Percentiles rank a stretch among this genome's conserved stretches.
phyloP scores from a whole-genome alignment of 2,797 vertebrate genomes.

The Cyprinodon diabolis region DNA sequence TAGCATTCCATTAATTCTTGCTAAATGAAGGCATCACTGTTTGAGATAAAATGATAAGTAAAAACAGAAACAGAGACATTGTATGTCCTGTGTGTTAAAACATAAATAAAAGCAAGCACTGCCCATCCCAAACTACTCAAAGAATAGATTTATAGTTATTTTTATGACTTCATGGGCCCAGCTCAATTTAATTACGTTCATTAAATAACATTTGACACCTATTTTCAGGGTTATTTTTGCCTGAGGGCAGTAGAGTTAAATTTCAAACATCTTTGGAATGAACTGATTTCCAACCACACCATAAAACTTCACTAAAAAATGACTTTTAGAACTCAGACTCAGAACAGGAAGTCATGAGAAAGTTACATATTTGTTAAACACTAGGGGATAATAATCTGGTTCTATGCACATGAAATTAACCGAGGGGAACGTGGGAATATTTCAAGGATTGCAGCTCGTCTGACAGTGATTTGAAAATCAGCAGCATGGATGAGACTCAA shows the following conservation, averaged over 20 bases:
- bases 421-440: slow-evolving; percentile 34
- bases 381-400: slow-evolving; percentile 28
- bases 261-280: slow-evolving; percentile 8
- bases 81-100: background rate
- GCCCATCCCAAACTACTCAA: no score
- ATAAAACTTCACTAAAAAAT: background rate
- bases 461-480: slow-evolving; percentile 29
- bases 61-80: no score
- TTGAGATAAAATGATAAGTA: no score
- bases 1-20: background rate
- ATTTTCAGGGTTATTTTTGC: background rate
- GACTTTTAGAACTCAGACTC: background rate
- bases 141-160: background rate
- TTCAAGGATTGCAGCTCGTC: slow-evolving; percentile 30
- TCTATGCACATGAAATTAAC: slow-evolving; percentile 22
- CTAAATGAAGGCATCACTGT: no score
- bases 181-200: no score
- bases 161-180: background rate
- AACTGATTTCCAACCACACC: background rate
- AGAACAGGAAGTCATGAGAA: slow-evolving; percentile 7
- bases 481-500: slow-evolving; percentile 8
- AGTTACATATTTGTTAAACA: slow-evolving; percentile 43
- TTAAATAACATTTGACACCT: background rate
- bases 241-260: background rate
- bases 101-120: no score